These are phyloP conservation scores for Chaetogeoica ovagalla DNA, from an alignment of 2,888 invertebrate genomes.

Conservation along the genomic window DNA sequence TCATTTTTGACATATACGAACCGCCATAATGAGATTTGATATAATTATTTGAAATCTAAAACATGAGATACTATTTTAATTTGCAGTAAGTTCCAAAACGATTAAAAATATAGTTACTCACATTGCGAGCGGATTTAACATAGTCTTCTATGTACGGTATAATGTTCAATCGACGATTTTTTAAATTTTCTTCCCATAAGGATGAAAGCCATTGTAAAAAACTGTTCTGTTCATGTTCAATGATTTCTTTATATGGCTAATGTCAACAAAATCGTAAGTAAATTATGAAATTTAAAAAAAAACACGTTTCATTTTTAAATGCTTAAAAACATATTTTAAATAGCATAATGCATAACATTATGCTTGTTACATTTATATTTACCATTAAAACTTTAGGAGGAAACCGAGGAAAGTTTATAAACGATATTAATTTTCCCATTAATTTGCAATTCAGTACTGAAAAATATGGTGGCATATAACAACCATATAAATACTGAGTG, in stretches of 20 bases:
- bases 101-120: conserved; percentile 15
- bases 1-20: conserved; percentile 33
- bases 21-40: conserved; percentile 35
- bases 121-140: conserved; percentile 30
- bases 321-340: no score
- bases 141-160: conserved; percentile 23
- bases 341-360: no score
- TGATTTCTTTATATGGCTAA: conserved; percentile 27
- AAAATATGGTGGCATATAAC: conserved; percentile 32
- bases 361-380: neutral
- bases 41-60: conserved; percentile 38
- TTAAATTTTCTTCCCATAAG: conserved; percentile 40
- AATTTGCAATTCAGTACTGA: conserved; percentile 28
- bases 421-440: conserved; percentile 7
- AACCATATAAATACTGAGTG: conserved; percentile 33
- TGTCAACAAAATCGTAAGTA: neutral
- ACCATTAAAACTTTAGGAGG: conserved; percentile 9
- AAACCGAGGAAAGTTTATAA: neutral
- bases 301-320: neutral
- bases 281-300: neutral
- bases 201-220: conserved; percentile 32
- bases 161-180: conserved; percentile 21
- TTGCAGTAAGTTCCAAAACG: neutral
- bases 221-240: conserved; percentile 21
- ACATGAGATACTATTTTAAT: neutral